Evolutionary conservation across 2,888 invertebrate genomes (phyloP), one percentile per base, ranked within the genome.

Genomic region (Metalampra italica): DNA sequence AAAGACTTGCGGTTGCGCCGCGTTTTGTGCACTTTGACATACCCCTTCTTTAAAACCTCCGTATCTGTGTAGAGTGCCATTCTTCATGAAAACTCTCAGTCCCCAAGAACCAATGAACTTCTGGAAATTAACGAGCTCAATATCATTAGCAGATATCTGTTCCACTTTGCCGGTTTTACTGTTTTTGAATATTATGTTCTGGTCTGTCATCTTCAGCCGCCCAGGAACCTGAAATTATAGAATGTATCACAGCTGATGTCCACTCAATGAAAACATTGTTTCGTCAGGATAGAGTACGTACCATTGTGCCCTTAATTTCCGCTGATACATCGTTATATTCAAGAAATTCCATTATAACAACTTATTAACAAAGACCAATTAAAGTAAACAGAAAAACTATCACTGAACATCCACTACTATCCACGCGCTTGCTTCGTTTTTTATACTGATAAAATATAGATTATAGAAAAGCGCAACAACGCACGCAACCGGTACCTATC

Each of bases 121-220:
- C 75, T 98, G 95, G 91, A 98, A 98, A 76, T 96, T 96, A 0
- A 97, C 96, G 49, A 95, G 85, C 47, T 98, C 97, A 67, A 99
- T 94, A 60, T 99, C 98, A 43, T 91, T 88, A 0, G 94, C 91
- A 34, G 92, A 90, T 56, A 98, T 93, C 73, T 97, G 96, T 72
- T 98, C 98, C 0, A 98, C 96, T 84, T 98, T 98, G 1, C 99
- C 99, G 0, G 98, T 99, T 85, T 97, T 98, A 57, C 92, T 95
- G 80, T 98, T 98, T 79, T 98, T 98, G 77, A 98, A 99, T 43
- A 96, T 92, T 34, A 99, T 94, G 64, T 93, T 93, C 70, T 96
- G 95, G 57, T 97, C 97, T 0, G 97, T 96, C 79, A 99, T 92
- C 82, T 98, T 98, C 34, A 99, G 82, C 52, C 96, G 92, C 0